Conservation (phyloP, 1,140 invertebrate species). For the Araneus ventricosus region DNA sequence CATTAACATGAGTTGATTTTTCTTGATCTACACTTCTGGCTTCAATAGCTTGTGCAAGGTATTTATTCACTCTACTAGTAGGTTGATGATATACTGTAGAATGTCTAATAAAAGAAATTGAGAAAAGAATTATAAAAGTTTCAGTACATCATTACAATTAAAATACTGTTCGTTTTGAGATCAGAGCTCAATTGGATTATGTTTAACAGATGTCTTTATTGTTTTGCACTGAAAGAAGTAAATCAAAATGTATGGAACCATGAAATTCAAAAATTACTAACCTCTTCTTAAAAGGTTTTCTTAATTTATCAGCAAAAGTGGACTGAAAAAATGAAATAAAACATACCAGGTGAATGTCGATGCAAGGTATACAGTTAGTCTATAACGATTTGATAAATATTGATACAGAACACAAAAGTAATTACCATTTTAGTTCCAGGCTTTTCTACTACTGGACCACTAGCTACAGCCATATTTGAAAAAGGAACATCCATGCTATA, state of each 20-base stretch:
- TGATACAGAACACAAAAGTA: neutral
- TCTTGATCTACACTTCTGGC: conserved; percentile 93
- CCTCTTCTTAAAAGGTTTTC: conserved; percentile 92
- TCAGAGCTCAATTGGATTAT: no score
- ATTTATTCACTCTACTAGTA: conserved; percentile 91
- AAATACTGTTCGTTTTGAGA: no score
- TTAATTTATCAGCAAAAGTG: conserved; percentile 91
- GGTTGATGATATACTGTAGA: conserved; percentile 77
- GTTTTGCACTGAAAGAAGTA: no score
- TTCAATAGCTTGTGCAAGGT: conserved; percentile 92
- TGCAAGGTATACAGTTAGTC: neutral
- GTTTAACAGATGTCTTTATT: no score
- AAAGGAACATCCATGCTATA: conserved; percentile 96
- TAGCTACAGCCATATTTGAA: conserved; percentile 88
- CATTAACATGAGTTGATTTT: conserved; percentile 92
- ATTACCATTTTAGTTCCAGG: conserved; percentile 79
- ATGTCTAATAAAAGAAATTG: conserved; percentile 54
- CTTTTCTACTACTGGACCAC: conserved; percentile 72
- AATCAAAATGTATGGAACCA: no score
- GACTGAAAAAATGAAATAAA: conserved; percentile 81
- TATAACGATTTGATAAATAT: neutral
- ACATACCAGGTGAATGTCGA: neutral
- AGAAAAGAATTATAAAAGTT: neutral
- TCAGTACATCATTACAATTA: no score
- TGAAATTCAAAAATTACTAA: conserved; percentile 67